phyloP scores from a whole-genome alignment of 2,888 invertebrate genomes.

The Thera britannica region DNA sequence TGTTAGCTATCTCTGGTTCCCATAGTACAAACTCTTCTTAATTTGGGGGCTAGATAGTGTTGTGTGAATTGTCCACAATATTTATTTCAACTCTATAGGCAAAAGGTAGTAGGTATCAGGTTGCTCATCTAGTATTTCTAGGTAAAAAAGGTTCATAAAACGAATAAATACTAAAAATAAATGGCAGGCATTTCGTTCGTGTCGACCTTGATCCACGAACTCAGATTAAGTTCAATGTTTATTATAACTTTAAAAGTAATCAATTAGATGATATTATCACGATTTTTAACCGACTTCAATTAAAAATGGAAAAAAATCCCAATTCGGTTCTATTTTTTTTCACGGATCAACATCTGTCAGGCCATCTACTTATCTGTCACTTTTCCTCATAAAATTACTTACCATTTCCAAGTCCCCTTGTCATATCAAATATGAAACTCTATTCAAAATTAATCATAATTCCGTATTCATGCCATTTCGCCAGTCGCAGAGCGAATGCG shows the following conservation, averaged over 20 bases:
- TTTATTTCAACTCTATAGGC: no score
- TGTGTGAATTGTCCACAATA: no score
- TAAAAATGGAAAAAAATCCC: no score
- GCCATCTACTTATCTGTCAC: no score
- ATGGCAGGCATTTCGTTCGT: background rate
- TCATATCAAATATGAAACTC: conserved; percentile 6
- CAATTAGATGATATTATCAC: background rate
- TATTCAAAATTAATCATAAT: conserved; percentile 2
- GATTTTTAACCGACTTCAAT: background rate
- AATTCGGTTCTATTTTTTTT: no score
- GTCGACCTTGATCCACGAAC: conserved; percentile 1
- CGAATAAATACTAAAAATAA: background rate
- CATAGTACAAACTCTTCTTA: no score
- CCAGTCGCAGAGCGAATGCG: background rate
- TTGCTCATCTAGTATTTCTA: no score
- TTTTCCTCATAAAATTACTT: background rate
- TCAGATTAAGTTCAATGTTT: background rate
- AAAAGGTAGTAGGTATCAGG: no score
- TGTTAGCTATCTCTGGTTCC: no score
- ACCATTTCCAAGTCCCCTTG: background rate
- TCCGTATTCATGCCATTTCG: conserved; percentile 6
- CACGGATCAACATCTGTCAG: no score
- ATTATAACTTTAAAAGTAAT: background rate
- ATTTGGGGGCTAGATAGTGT: no score
- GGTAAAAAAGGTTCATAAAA: no score